Evolutionary conservation across 1,140 invertebrate genomes (phyloP).

Genomic region (Lethrus apterus): DNA sequence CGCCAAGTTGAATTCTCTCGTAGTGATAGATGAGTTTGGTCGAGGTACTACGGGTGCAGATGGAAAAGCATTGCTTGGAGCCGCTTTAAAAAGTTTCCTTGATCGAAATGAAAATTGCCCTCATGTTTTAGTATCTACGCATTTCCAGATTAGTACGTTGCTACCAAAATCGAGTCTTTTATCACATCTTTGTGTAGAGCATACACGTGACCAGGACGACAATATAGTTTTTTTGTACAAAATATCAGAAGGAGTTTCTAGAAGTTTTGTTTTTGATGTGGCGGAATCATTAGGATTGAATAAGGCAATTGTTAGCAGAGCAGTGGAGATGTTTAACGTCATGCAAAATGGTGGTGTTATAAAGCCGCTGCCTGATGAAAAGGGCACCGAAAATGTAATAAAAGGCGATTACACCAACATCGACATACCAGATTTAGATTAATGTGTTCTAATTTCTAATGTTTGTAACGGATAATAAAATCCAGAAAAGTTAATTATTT

Average conservation of each 20-base stretch:
- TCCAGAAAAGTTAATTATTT: not conserved
- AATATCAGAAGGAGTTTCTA: constrained; percentile 30
- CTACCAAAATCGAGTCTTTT: constrained; percentile 57
- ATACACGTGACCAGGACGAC: constrained; percentile 22
- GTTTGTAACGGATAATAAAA: constrained; percentile 1
- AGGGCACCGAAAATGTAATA: not conserved
- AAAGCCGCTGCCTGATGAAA: not conserved
- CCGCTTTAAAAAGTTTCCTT: constrained; percentile 58
- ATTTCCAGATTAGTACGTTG: constrained; percentile 57
- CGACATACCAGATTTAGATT: constrained; percentile 3
- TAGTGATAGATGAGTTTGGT: constrained; percentile 89
- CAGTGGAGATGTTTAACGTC: constrained; percentile 25
- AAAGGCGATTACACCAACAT: constrained; percentile 4
- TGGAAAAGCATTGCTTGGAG: constrained; percentile 61
- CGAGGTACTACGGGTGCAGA: constrained; percentile 75
- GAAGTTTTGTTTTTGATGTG: constrained; percentile 32
- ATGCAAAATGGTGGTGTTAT: constrained; percentile 18
- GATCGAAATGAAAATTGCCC: constrained; percentile 52
- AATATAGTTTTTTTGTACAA: constrained; percentile 34
- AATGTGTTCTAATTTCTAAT: not conserved
- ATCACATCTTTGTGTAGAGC: constrained; percentile 42
- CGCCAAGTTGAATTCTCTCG: constrained; percentile 58
- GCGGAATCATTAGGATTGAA: constrained; percentile 26
- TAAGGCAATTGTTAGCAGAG: constrained; percentile 22
- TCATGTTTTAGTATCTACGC: constrained; percentile 69